A percentile compares a stretch with the other conserved stretches of the same genome.
phyloP scores from a whole-genome alignment of 2,113 vertebrate genomes.

The Sinocyclocheilus maitianheensis region DNA sequence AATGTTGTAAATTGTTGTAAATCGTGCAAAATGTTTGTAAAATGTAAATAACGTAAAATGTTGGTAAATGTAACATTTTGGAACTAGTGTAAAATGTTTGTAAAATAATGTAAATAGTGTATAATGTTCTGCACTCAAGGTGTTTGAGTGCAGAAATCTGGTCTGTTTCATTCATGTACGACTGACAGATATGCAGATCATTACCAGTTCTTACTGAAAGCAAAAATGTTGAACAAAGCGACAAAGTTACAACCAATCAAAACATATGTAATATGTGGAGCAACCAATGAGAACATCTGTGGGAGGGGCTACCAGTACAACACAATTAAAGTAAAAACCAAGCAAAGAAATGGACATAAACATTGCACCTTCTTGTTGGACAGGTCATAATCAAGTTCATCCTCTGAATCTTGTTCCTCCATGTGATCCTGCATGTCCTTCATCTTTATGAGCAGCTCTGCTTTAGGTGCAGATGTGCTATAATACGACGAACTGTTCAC shows the following conservation, averaged over 20 bases:
- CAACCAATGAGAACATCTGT: not conserved
- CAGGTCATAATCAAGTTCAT: constrained; percentile 85
- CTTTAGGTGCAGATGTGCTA: constrained; percentile 91
- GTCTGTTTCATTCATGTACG: too few relatives aligned
- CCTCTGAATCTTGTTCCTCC: constrained; percentile 83
- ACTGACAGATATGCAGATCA: too few relatives aligned
- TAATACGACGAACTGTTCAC: constrained; percentile 92
- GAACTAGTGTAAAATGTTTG: too few relatives aligned
- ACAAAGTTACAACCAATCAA: not conserved
- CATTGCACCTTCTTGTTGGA: constrained; percentile 86
- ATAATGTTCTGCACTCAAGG: too few relatives aligned
- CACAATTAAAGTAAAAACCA: not conserved
- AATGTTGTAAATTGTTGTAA: too few relatives aligned
- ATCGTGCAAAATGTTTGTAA: too few relatives aligned
- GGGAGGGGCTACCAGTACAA: not conserved
- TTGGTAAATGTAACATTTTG: too few relatives aligned
- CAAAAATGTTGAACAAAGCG: too few relatives aligned
- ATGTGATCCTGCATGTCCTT: constrained; percentile 87
- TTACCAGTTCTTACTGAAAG: too few relatives aligned
- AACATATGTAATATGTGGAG: not conserved
- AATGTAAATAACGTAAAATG: too few relatives aligned
- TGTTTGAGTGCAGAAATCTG: too few relatives aligned
- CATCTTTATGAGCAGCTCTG: constrained; percentile 94
- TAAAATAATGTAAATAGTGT: too few relatives aligned
- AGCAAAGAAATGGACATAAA: not conserved